A percentile compares a stretch with the other conserved stretches of the same genome.
Conservation (phyloP, 2,113 vertebrate species). For the Neotoma lepida region DNA sequence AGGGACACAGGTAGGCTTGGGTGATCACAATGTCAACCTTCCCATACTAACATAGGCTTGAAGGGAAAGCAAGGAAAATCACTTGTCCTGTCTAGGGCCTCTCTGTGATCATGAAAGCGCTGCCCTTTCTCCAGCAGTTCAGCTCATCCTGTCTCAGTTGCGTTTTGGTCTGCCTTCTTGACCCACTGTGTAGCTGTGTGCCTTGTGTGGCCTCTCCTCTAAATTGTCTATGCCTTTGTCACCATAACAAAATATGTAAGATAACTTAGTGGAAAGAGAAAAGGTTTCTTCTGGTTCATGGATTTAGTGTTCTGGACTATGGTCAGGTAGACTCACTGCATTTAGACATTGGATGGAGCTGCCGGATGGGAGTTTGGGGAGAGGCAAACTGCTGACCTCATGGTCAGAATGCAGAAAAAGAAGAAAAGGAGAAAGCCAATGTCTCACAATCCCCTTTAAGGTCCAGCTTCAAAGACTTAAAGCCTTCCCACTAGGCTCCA, state of each 20-base stretch:
- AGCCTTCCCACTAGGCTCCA: neutral
- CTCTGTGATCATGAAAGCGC: neutral
- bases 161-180: neutral
- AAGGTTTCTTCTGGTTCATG: neutral
- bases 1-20: neutral
- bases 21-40: neutral
- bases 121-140: neutral
- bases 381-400: neutral
- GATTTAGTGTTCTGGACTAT: neutral
- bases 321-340: neutral
- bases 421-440: neutral
- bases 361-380: neutral
- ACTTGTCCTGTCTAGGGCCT: neutral
- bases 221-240: neutral
- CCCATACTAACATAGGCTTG: neutral
- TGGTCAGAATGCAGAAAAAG: neutral
- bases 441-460: neutral
- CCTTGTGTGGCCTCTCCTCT: neutral
- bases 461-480: neutral
- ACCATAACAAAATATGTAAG: neutral
- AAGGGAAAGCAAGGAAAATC: neutral
- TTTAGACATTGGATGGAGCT: neutral
- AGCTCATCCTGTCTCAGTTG: neutral
- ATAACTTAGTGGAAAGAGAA: neutral
- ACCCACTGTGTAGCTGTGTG: neutral